Conservation (phyloP, 53 echinoderm and acorn worm genomes). For the Paracentrotus lividus region DNA sequence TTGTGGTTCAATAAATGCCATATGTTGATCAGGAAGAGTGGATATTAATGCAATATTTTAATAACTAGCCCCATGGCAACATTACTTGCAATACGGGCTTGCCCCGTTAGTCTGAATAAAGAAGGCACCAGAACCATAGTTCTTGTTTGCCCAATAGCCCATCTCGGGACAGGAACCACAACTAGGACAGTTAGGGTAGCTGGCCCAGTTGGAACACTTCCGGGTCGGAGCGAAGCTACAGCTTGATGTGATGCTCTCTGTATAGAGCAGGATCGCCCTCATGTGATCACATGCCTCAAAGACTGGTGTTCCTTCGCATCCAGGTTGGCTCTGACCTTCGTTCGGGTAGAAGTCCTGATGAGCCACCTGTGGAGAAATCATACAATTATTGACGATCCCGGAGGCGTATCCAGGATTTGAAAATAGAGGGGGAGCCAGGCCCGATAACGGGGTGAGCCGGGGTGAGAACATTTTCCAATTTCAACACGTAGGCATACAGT, state of each 20-base stretch:
- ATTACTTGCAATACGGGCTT: slow-evolving; percentile 26
- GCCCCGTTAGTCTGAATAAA: slow-evolving; percentile 44
- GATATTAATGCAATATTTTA: too few species aligned
- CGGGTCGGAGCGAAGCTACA: slow-evolving; percentile 61
- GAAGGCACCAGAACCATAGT: slow-evolving; percentile 35
- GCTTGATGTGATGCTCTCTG: slow-evolving; percentile 78
- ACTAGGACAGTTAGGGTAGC: slow-evolving; percentile 49
- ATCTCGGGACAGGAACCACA: slow-evolving; percentile 50
- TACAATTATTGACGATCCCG: too few species aligned
- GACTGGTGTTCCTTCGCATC: slow-evolving; percentile 36
- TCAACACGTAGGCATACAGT: too few species aligned
- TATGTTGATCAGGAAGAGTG: too few species aligned
- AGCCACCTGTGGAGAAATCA: not conserved
- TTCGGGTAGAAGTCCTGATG: slow-evolving; percentile 60
- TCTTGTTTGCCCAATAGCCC: slow-evolving; percentile 53
- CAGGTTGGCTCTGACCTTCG: slow-evolving; percentile 36
- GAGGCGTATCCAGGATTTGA: too few species aligned
- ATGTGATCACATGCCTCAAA: slow-evolving; percentile 85
- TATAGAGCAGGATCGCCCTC: slow-evolving; percentile 76
- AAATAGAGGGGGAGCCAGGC: too few species aligned
- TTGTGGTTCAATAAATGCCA: too few species aligned
- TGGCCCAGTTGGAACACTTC: slow-evolving; percentile 43
- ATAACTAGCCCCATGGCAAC: too few species aligned
- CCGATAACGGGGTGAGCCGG: too few species aligned
- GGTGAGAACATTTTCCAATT: too few species aligned